Conservation (phyloP, 1,140 invertebrate species). For the Lysiphlebus fabarum region DNA sequence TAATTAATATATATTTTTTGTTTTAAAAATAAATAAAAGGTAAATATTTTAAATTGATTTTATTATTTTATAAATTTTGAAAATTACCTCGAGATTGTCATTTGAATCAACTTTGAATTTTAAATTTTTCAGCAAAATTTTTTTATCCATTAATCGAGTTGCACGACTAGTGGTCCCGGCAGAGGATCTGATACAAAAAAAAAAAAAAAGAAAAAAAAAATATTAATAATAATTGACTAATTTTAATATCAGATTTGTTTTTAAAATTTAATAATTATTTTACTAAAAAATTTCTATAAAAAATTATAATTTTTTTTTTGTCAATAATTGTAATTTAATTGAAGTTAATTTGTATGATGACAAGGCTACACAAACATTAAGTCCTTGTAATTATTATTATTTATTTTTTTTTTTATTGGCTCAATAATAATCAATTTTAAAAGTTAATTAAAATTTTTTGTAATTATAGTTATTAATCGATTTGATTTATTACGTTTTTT, state of each 20-base stretch:
- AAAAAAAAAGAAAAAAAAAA: not conserved
- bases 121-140: constrained; percentile 34
- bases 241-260: no score
- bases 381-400: no score
- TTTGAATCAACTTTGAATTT: constrained; percentile 36
- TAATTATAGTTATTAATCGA: no score
- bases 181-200: not conserved
- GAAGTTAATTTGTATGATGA: no score
- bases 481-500: not conserved
- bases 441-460: no score
- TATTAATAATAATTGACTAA: not conserved
- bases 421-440: no score
- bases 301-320: no score
- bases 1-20: constrained; percentile 2
- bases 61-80: not conserved
- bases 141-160: constrained; percentile 42
- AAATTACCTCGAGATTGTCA: constrained; percentile 37
- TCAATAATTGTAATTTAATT: no score
- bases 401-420: no score
- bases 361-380: no score
- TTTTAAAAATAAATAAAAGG: not conserved
- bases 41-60: not conserved
- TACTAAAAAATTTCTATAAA: no score
- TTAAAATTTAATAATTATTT: no score
- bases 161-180: constrained; percentile 21